Percentiles rank a stretch among this genome's conserved stretches.
phyloP scores from a whole-genome alignment of 2,797 vertebrate species.

The Xerus rutilus region DNA sequence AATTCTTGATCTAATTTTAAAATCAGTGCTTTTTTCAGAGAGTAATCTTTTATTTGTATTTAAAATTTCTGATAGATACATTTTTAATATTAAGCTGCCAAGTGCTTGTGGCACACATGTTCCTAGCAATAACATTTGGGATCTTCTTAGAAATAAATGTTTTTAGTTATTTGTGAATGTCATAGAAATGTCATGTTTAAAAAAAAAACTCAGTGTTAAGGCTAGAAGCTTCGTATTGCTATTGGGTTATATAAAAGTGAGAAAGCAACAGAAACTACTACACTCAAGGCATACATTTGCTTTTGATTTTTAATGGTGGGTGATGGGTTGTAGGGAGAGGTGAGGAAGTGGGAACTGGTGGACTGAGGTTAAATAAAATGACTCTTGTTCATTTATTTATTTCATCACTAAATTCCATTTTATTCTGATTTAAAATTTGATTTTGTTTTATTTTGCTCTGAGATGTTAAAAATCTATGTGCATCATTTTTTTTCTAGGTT shows the following conservation, averaged over 20 bases:
- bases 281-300: background rate
- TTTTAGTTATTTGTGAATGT: background rate
- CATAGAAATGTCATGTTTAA: conserved; percentile 21
- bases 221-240: background rate
- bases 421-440: background rate
- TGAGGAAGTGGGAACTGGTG: background rate
- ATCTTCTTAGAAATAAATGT: conserved; percentile 16
- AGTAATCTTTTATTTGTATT: conserved; percentile 49
- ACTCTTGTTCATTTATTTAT: background rate
- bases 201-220: background rate
- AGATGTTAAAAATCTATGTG: background rate
- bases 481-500: conserved; percentile 52
- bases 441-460: conserved; percentile 65
- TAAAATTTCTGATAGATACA: background rate
- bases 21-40: background rate
- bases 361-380: background rate
- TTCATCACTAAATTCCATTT: background rate
- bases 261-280: background rate
- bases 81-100: conserved; percentile 36
- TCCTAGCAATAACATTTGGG: background rate
- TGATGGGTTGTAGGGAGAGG: no score
- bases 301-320: background rate
- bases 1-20: background rate
- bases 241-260: background rate
- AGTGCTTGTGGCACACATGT: background rate